These are phyloP conservation scores for Hyperoplus immaculatus DNA, from an alignment of 2,797 vertebrate species.

Conservation along the genomic window DNA sequence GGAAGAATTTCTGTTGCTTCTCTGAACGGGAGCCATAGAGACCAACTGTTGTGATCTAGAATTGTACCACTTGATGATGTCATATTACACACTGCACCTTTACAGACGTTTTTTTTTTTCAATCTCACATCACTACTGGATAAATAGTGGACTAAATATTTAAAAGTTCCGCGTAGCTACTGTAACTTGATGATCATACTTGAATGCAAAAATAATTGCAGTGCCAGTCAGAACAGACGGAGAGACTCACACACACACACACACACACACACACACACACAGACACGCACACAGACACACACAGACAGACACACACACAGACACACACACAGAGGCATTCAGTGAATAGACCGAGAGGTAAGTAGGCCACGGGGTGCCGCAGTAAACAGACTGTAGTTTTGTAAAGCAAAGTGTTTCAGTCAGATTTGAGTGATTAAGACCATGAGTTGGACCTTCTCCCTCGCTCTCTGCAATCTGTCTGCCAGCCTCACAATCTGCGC, in stretches of 20 bases:
- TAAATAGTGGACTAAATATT: no score
- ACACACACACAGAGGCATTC: not conserved
- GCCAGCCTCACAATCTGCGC: conserved; percentile 53
- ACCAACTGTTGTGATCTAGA: no score
- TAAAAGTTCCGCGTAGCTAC: not conserved
- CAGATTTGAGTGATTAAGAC: conserved; percentile 72
- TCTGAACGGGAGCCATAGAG: no score
- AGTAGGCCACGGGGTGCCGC: conserved; percentile 27
- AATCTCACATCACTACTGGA: no score
- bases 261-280: no score
- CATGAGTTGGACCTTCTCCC: conserved; percentile 59
- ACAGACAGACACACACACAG: no score
- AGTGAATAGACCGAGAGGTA: not conserved
- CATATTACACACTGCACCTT: no score
- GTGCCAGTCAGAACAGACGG: not conserved
- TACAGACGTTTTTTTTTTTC: no score
- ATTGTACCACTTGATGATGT: no score
- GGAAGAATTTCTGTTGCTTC: no score
- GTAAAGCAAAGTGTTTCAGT: conserved; percentile 61
- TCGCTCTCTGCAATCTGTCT: conserved; percentile 66
- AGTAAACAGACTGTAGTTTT: conserved; percentile 25
- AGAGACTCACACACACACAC: not conserved
- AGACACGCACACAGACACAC: no score
- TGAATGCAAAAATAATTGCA: not conserved
- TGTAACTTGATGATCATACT: not conserved